Evolutionary conservation across 2,888 invertebrate genomes (phyloP).

Genomic region (Trissolcus brochymenae): DNA sequence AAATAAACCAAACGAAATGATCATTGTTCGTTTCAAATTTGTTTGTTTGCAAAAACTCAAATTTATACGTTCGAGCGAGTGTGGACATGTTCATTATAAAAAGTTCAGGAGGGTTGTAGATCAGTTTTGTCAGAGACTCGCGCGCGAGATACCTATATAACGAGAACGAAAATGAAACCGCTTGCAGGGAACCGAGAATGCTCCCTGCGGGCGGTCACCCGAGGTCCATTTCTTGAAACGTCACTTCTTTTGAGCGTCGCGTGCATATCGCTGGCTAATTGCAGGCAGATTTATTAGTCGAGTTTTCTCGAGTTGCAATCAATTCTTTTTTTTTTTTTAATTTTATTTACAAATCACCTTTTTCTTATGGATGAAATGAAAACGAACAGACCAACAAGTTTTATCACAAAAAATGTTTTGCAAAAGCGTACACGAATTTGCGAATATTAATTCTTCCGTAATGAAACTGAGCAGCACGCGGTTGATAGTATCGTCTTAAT

Average conservation of each 20-base stretch:
- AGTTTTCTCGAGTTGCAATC: slow-evolving; percentile 20
- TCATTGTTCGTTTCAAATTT: not conserved
- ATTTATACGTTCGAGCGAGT: slow-evolving; percentile 68
- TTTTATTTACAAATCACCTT: not conserved
- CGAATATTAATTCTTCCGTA: too few species aligned
- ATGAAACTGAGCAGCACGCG: too few species aligned
- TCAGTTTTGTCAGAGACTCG: slow-evolving; percentile 60
- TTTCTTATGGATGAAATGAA: not conserved
- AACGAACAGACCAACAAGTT: not conserved
- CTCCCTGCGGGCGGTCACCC: slow-evolving; percentile 69
- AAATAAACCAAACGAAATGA: slow-evolving; percentile 9
- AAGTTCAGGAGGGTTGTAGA: slow-evolving; percentile 64
- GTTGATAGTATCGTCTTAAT: slow-evolving; percentile 17
- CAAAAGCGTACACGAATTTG: not conserved
- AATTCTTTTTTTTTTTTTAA: slow-evolving; percentile 25
- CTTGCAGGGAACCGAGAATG: slow-evolving; percentile 64
- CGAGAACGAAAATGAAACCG: slow-evolving; percentile 57
- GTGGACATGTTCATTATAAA: slow-evolving; percentile 72
- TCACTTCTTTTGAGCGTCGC: slow-evolving; percentile 65
- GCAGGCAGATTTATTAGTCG: slow-evolving; percentile 75
- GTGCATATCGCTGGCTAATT: slow-evolving; percentile 71
- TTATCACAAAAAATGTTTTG: not conserved
- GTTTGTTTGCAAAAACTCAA: slow-evolving; percentile 64
- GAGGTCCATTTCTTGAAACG: slow-evolving; percentile 64
- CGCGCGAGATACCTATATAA: slow-evolving; percentile 41